Base-by-base conservation (phyloP, 2,113 vertebrate species). In the Syrrhaptes paradoxus region DNA sequence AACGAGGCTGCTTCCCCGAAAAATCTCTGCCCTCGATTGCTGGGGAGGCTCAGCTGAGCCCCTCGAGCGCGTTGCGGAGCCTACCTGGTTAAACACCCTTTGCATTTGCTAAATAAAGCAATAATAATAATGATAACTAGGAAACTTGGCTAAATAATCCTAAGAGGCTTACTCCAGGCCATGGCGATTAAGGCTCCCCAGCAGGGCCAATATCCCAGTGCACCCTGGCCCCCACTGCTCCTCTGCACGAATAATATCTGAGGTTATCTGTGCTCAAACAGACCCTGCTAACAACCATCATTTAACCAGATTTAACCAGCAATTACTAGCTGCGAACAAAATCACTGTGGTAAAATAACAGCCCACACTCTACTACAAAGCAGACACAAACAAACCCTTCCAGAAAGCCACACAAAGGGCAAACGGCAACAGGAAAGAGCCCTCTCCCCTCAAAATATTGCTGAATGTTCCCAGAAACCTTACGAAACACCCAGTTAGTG, bases 291-390 rank as follows among this genome's bases (percentile, higher is more conserved):
- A 88, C 86, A 90, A 55, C 92, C 88, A 77, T 74, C 25, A 93
- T 93, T 95, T 49, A 70, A 93, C 86, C 91, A 95, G 95, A 87
- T 95, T 92, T 89, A 96, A 92, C 95, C 89, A 95, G 86, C 88
- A 95, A 92, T 97, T 95, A 95, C 83, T 25, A 92, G 95, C 96
- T 93, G 94, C 1, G 91, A 95, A 59, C 76, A 51, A 90, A 97
- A 96, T 84, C 95, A 2, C 73, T 25, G 76, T 41, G 93, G 86
- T 59, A 82, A 83, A 95, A 93, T 6, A 89, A 87, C 93, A 92
- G 31, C 95, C 94, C 83, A 93, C 94, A 41, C 14, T 85, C 89
- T 28, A 10, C 81, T 67, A 71, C 18, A 10, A 36, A 26, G 11
- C 93, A 89, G 94, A 93, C 79, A 84, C 86, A 92, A 96, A 95